Percentiles rank a stretch among this genome's conserved stretches.
Conservation (phyloP, 1,140 invertebrate species). For the Geopemphigus sp. region DNA sequence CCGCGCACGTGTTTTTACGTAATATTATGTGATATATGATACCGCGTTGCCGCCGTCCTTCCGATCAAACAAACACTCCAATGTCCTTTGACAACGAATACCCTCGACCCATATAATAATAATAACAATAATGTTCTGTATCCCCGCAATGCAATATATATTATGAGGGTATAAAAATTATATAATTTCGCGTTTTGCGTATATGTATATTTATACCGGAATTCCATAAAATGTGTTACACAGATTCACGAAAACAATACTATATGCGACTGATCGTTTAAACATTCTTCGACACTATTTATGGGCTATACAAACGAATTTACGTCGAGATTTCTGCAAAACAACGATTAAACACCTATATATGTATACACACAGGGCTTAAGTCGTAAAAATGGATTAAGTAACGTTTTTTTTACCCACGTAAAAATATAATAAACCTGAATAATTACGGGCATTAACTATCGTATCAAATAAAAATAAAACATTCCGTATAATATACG, state of each 20-base stretch:
- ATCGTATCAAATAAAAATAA: slow-evolving; percentile 21
- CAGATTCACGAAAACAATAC: slow-evolving; percentile 6
- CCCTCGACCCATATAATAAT: not conserved
- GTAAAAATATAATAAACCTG: slow-evolving; percentile 15
- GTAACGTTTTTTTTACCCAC: slow-evolving; percentile 24
- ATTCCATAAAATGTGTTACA: slow-evolving; percentile 1
- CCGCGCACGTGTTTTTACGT: not conserved
- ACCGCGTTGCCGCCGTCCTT: not conserved
- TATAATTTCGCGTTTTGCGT: not conserved
- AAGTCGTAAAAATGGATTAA: slow-evolving; percentile 45
- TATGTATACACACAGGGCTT: not conserved
- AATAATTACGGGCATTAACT: slow-evolving; percentile 46
- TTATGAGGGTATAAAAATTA: not conserved
- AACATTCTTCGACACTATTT: slow-evolving; percentile 59
- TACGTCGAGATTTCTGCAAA: not conserved
- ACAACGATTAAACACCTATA: slow-evolving; percentile 15
- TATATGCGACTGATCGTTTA: slow-evolving; percentile 62
- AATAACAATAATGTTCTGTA: not conserved
- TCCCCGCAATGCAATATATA: not conserved
- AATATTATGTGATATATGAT: too few species aligned
- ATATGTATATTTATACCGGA: slow-evolving; percentile 1
- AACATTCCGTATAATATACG: slow-evolving; percentile 8
- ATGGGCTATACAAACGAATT: not conserved
- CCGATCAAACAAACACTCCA: not conserved
- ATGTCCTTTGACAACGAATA: slow-evolving; percentile 17